phyloP scores from a whole-genome alignment of 2,113 vertebrate species.

The Pluvianellus socialis region DNA sequence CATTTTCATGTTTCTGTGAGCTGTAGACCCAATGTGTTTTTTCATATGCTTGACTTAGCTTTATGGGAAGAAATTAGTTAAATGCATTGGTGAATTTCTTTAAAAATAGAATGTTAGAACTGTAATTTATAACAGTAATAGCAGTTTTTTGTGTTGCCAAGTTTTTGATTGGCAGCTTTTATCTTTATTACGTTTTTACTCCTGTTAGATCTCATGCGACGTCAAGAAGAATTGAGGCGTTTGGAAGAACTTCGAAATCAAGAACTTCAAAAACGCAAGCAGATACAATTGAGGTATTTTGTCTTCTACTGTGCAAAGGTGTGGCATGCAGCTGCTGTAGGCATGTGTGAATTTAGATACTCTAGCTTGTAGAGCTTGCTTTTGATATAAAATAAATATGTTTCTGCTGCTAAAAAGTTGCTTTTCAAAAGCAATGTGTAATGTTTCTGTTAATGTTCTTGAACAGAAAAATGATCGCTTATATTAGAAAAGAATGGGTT shows the following conservation, averaged over 20 bases:
- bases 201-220: conserved; percentile 92
- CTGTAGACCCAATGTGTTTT: neutral
- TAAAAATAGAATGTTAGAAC: neutral
- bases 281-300: conserved; percentile 93
- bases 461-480: neutral
- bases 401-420: neutral
- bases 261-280: conserved; percentile 95
- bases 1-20: neutral
- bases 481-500: neutral
- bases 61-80: neutral
- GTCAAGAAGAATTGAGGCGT: conserved; percentile 93
- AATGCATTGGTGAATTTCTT: neutral
- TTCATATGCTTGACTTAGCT: neutral
- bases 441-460: neutral
- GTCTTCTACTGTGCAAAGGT: neutral
- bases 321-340: neutral
- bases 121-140: neutral
- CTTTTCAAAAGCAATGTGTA: neutral
- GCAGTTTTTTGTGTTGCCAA: neutral
- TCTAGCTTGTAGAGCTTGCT: neutral
- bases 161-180: neutral
- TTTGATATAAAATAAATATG: neutral
- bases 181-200: neutral
- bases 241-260: conserved; percentile 96
- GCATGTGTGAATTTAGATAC: neutral